Conservation (phyloP, 2,113 vertebrate species). For the Numenius arquata region DNA sequence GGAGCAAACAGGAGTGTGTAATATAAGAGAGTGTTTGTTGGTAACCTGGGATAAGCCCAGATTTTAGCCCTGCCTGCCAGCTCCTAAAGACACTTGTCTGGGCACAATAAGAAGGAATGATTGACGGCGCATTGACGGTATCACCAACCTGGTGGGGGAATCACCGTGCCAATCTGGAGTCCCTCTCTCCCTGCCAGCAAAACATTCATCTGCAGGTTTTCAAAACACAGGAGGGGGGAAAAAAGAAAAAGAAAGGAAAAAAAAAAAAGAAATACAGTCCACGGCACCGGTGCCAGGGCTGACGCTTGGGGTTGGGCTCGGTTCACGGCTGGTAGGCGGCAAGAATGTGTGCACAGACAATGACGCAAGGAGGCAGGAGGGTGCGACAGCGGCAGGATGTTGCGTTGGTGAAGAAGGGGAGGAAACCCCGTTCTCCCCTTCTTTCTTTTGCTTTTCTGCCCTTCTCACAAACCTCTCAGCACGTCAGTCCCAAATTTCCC, state of each 20-base stretch:
- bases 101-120: neutral
- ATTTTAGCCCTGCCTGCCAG: neutral
- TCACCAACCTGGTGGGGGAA: neutral
- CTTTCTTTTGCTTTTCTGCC: neutral
- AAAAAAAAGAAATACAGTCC: neutral
- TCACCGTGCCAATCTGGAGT: accelerated
- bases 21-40: neutral
- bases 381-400: accelerated
- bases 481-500: neutral
- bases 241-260: neutral
- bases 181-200: neutral
- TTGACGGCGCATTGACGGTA: neutral
- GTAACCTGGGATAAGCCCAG: neutral
- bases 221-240: neutral
- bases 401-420: neutral
- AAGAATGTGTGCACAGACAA: neutral
- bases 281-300: neutral
- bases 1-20: neutral
- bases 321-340: accelerated
- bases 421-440: neutral
- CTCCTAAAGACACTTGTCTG: neutral
- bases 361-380: neutral
- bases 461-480: neutral
- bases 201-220: neutral
- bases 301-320: neutral